Conservation (phyloP, 2,113 vertebrate species). For the Ctenodactylus gundi region DNA sequence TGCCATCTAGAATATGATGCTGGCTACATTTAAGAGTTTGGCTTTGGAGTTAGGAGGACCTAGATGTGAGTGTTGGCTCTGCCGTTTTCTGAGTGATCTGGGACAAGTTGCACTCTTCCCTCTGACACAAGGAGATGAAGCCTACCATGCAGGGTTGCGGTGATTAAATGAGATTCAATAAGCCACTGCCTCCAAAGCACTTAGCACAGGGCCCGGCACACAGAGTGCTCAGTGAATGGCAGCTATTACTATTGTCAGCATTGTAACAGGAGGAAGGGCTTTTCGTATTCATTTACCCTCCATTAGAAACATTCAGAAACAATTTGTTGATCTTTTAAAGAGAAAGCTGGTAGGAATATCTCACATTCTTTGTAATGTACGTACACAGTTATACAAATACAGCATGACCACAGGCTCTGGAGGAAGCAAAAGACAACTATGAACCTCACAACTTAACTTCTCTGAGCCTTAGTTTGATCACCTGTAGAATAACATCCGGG, state of each 20-base stretch:
- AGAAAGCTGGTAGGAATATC: slow-evolving; percentile 11
- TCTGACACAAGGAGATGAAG: not conserved
- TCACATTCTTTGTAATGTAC: not conserved
- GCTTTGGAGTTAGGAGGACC: not conserved
- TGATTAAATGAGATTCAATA: slow-evolving; percentile 63
- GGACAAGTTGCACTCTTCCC: not conserved
- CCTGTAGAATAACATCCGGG: not conserved
- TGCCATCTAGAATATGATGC: not conserved
- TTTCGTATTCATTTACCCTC: slow-evolving; percentile 52
- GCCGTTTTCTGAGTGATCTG: not conserved
- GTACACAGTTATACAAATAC: not conserved
- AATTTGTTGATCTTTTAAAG: slow-evolving; percentile 52
- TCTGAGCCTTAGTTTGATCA: not conserved
- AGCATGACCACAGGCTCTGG: not conserved
- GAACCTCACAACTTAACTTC: not conserved
- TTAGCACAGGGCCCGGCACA: slow-evolving; percentile 51
- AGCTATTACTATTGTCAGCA: not conserved
- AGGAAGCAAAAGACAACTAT: not conserved
- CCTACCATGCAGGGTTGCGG: not conserved
- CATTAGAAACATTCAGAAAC: slow-evolving; percentile 38
- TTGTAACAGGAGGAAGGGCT: slow-evolving; percentile 9
- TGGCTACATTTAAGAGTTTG: not conserved
- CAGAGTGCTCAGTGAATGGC: not conserved
- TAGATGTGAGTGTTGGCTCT: not conserved
- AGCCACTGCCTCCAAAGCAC: not conserved